Base-by-base conservation (phyloP, 2,888 invertebrate species). In the Limnephilus marmoratus region DNA sequence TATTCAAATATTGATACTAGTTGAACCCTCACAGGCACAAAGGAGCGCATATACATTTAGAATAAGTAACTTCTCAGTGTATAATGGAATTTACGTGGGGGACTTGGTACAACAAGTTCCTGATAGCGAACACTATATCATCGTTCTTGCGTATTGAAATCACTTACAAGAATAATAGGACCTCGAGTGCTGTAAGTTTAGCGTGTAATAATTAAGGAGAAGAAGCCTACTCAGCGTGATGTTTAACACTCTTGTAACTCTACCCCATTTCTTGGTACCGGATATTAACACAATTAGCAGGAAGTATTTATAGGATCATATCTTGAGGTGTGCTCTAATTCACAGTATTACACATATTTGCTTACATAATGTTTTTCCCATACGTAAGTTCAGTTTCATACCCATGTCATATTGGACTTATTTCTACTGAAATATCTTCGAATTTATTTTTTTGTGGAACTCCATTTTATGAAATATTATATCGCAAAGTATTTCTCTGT, bases 101-200 rank as follows among this genome's bases (percentile, higher is more conserved):
- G 24, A 68, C 68, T 68, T 68, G 68, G 24, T n/a, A 68, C 68
- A 68, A 68, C 68, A 68, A 68, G 24, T 68, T n/a, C n/a, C 7
- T 68, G 68, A 68, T n/a, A n/a, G 68, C 68, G 68, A 68, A 68
- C 24, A 68, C 24, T 68, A 68, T 68, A 68, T 68, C 68, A 68
- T 68, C 68, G 68, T 68, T 68, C 68, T 68, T 68, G 68, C 68
- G 68, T n/a, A 68, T 68, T 68, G 68, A 68, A 68, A 68, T 68
- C 68, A 68, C 68, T 68, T 68, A 68, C 68, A n/a, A 68, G 68
- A 68, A 68, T 68, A 68, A 68, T 68, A 68, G 68, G 68, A 24
- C n/a, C 68, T n/a, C 68, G 68, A 68, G 68, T 68, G n/a, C 68
- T 24, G 68, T 68, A 68, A 68, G 68, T 68, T n/a, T n/a, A 24